Evolutionary conservation across 2,888 invertebrate species (phyloP).

Genomic region (Pediacus dermestoides): DNA sequence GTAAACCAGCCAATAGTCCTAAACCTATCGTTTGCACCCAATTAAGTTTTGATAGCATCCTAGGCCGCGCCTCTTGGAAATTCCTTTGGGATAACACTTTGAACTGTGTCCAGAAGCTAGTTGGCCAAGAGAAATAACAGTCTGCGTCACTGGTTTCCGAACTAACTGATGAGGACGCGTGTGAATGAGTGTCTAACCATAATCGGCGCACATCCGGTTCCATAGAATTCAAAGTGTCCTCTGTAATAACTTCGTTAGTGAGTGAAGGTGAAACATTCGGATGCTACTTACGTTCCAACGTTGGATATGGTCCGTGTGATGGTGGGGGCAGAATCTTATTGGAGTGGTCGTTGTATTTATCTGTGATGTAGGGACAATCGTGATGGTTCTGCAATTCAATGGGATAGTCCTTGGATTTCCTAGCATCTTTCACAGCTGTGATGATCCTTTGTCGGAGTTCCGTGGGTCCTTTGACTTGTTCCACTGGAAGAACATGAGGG

Average conservation of each 20-base stretch:
- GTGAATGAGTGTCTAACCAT: conserved; percentile 68
- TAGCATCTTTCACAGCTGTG: conserved; percentile 60
- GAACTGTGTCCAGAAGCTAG: conserved; percentile 76
- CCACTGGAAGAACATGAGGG: conserved; percentile 55
- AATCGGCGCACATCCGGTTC: conserved; percentile 64
- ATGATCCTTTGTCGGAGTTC: conserved; percentile 67
- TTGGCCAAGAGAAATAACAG: conserved; percentile 65
- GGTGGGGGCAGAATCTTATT: conserved; percentile 34
- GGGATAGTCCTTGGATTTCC: conserved; percentile 58
- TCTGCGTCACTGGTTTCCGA: conserved; percentile 59
- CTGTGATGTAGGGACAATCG: conserved; percentile 41
- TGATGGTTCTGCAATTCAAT: conserved; percentile 52
- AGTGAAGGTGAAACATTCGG: no score
- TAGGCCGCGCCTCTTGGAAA: conserved; percentile 69
- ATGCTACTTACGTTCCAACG: conserved; percentile 45
- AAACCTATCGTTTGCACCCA: conserved; percentile 73
- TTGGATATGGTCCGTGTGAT: conserved; percentile 42
- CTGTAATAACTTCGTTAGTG: conserved; percentile 42
- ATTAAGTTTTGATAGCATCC: conserved; percentile 73
- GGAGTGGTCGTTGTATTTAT: conserved; percentile 42
- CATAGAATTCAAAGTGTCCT: conserved; percentile 49
- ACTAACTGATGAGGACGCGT: conserved; percentile 62
- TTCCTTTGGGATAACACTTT: conserved; percentile 71
- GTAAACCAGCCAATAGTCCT: conserved; percentile 67
- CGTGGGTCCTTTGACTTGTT: conserved; percentile 68